phyloP scores from a whole-genome alignment of 2,797 vertebrate genomes.

The Pelodytes ibericus region DNA sequence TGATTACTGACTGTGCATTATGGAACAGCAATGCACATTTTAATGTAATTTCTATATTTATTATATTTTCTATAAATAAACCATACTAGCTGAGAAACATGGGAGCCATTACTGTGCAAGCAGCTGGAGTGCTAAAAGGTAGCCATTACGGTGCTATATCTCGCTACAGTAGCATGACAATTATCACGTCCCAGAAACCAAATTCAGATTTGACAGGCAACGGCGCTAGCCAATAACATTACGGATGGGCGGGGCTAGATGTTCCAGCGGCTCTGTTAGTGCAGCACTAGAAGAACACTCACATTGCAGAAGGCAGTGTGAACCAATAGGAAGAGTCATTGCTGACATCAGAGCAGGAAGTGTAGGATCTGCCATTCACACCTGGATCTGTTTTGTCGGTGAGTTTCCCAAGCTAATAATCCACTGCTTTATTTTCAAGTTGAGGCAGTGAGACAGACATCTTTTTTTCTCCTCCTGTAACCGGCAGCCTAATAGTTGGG shows the following conservation, averaged over 20 bases:
- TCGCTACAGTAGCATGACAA: no score
- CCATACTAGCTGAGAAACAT: no score
- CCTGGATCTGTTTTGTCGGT: not conserved
- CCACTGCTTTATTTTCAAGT: not conserved
- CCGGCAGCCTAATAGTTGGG: no score
- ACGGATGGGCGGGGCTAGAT: not conserved
- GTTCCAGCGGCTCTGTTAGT: not conserved
- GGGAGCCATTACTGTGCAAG: no score
- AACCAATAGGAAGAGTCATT: not conserved
- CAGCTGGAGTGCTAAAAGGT: no score
- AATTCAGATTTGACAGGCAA: slow-evolving; percentile 3
- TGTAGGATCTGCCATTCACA: not conserved
- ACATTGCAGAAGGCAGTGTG: not conserved
- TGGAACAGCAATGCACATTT: no score
- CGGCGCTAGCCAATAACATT: not conserved
- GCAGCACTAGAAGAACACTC: not conserved
- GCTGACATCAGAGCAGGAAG: slow-evolving; percentile 14
- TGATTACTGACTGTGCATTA: no score
- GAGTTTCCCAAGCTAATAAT: not conserved
- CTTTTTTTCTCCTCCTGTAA: no score
- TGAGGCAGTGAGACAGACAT: not conserved
- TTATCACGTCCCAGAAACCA: no score
- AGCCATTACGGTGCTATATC: no score
- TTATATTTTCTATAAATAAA: no score
- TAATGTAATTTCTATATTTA: no score